Evolutionary conservation across 1,140 invertebrate species (phyloP), one percentile per base, ranked within the genome.

Genomic region (Microvelia longipes): DNA sequence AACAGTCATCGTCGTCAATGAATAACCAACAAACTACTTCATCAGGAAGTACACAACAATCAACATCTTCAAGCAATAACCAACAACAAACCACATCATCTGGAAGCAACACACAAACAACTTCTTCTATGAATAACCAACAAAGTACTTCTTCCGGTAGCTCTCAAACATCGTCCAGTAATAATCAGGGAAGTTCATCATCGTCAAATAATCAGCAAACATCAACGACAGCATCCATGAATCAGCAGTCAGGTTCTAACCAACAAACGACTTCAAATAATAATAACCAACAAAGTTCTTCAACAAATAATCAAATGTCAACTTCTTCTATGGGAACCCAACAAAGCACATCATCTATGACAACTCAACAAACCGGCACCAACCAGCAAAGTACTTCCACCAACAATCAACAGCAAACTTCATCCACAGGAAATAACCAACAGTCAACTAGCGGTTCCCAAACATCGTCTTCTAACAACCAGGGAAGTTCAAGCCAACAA

Each of bases 21-120:
- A 67, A 70, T 60, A 70, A 63, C 69, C 72, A 75, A 67, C 73
- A 73, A 73, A 71, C 72, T 14, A 71, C 74, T 61, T 69, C 73
- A 26, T 67, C 66, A 67, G 66, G 66, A 5, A 67, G 66, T 19
- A 69, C 64, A 15, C 67, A 70, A 27, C 67, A 70, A 50, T 71
- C 67, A 24, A 71, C 71, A 0, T 29, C 71, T 2, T 29, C 67
- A 29, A 66, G 61, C 2, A 62, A 30, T 24, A 35, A 61, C 27
- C 68, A 73, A 63, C 69, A 72, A 50, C 26, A n/a, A n/a, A n/a
- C 71, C 65, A 68, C 68, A 15, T 60, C 71, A 26, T 66, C 68
- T 24, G 71, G 69, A 62, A 68, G 29, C 26, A 74, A 70, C 35
- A 70, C 72, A 63, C 74, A 74, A 28, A 73, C 74, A 35, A 67